A percentile compares a stretch with the other conserved stretches of the same genome.
phyloP scores from a whole-genome alignment of 2,797 vertebrate species.

The Monodelphis domestica region DNA sequence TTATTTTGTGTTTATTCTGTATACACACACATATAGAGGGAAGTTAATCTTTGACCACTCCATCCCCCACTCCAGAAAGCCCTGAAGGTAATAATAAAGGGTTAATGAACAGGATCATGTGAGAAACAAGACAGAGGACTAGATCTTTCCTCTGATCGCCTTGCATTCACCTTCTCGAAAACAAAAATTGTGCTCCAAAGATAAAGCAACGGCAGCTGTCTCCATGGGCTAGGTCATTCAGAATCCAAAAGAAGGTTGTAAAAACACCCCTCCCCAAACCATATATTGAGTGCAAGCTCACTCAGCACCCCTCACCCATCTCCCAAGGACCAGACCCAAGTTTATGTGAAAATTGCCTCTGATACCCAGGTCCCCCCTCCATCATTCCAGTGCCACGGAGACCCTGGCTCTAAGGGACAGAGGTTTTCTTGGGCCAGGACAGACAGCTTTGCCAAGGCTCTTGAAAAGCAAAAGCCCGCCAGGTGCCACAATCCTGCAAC shows the following conservation, averaged over 20 bases:
- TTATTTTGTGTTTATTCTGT: not conserved
- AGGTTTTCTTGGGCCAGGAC: not conserved
- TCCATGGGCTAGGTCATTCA: not conserved
- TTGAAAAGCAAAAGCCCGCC: no score
- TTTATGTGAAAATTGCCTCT: not conserved
- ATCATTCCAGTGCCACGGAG: not conserved
- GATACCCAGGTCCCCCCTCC: not conserved
- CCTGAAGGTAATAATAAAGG: not conserved
- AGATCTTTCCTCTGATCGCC: not conserved
- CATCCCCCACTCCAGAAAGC: not conserved
- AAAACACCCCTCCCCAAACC: no score
- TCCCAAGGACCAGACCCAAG: not conserved
- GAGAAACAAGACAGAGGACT: not conserved
- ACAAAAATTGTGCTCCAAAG: not conserved
- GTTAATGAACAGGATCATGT: not conserved
- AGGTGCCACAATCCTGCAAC: not conserved
- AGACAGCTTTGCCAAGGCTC: not conserved
- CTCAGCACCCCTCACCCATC: not conserved
- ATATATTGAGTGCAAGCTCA: not conserved
- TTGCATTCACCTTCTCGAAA: not conserved
- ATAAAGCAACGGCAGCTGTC: not conserved
- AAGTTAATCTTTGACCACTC: not conserved
- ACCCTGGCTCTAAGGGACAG: not conserved
- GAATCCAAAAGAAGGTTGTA: not conserved
- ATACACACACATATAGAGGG: not conserved